Conservation (phyloP, 2,888 invertebrate genomes). For the Disparrhopalites patrizii region DNA sequence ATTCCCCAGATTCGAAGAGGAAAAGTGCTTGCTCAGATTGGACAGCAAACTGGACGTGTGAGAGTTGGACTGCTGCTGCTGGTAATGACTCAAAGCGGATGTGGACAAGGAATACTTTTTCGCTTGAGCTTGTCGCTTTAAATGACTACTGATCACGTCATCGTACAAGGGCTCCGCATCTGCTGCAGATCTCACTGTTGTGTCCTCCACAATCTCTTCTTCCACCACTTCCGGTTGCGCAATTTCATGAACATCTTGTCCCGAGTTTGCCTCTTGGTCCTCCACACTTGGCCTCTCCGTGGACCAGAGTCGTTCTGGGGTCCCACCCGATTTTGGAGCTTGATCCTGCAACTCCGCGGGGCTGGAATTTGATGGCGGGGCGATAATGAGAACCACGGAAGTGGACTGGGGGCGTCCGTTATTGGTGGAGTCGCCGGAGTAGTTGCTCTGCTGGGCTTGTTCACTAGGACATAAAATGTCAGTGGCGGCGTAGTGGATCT, state of each 20-base stretch:
- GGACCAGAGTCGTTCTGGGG: too few species aligned
- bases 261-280: too few species aligned
- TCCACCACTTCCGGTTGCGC: too few species aligned
- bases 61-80: too few species aligned
- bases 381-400: conserved; percentile 45
- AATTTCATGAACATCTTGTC: too few species aligned
- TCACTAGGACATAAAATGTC: conserved; percentile 31
- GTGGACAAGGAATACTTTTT: too few species aligned
- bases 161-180: conserved; percentile 43
- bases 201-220: background rate
- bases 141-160: conserved; percentile 40
- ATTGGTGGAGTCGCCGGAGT: background rate
- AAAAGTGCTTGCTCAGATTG: too few species aligned
- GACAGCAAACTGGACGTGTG: too few species aligned
- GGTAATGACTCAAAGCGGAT: too few species aligned
- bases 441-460: background rate
- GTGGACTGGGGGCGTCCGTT: conserved; percentile 34
- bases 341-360: background rate
- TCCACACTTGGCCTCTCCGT: too few species aligned
- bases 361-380: conserved; percentile 26
- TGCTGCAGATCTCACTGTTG: too few species aligned
- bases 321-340: background rate
- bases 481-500: conserved; percentile 47
- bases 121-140: background rate
- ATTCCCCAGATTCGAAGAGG: too few species aligned